Base-by-base conservation (phyloP, 2,797 vertebrate species). In the Nannoperca obscura region DNA sequence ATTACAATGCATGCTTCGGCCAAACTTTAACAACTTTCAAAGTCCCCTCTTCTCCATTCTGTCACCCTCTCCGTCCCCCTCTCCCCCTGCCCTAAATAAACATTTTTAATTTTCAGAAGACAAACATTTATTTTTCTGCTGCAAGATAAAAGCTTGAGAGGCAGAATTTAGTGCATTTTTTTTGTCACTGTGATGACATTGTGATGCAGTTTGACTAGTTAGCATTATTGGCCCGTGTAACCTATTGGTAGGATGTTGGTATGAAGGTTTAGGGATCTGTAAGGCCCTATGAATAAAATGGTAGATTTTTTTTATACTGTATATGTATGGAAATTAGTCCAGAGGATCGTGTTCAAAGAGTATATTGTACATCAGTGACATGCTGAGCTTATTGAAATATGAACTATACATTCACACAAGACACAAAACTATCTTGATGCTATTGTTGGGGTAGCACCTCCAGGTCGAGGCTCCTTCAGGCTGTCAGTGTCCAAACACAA, bases 11-110 rank as follows among this genome's bases (percentile, higher is more conserved):
- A 62, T 6, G 65, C 82, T 80, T 75, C 67, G 65, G 76, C 50
- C 85, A 76, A 89, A 90, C 89, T 91, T 91, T 62, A 88, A 89
- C 87, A 88, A 88, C 82, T 91, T 89, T 85, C 20, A 63, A 46
- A 86, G 60, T 58, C 65, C 81, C 71, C 55, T 58, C 52, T 80
- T 57, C 50, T 73, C 74, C 32, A 6, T 60, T 49, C 62, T 65
- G 42, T 34, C 12, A 1, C 15, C 47, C 11, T 66, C 52, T 71
- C 34, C 10, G 40, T 75, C 40, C 22, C 27, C 61, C 47, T 36
- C 17, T 58, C 8, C 14, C 8, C 9, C 7, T n/a, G 19, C 32
- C 36, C 53, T 61, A 7, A 77, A 77, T 46, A 36, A 83, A 54
- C 27, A 8, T 22, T 22, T 85, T 59, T 69, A 49, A 84, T 85